Evolutionary conservation across 2,113 vertebrate species (phyloP).

Genomic region (Euleptes europaea): DNA sequence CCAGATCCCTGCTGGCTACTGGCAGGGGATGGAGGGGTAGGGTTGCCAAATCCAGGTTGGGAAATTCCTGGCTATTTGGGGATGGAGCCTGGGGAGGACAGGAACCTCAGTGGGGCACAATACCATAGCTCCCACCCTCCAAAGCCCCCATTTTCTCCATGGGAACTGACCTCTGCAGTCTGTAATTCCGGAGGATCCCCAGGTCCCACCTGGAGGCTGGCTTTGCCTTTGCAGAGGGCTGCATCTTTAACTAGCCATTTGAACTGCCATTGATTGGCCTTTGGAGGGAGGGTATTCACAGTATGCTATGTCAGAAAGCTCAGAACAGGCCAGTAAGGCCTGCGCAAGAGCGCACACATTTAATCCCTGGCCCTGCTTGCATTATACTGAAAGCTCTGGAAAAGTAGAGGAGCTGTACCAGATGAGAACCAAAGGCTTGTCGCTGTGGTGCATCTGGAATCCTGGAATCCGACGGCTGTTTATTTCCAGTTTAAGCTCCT

Average conservation of each 20-base stretch:
- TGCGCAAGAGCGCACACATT: constrained; percentile 50
- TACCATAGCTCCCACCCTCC: too few species aligned
- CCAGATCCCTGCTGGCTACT: too few species aligned
- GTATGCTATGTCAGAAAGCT: constrained; percentile 66
- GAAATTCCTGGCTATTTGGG: too few species aligned
- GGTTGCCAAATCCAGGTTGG: too few species aligned
- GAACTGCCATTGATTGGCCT: constrained; percentile 53
- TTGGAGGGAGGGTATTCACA: constrained; percentile 42
- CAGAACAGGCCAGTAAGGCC: constrained; percentile 51
- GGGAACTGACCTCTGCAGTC: too few species aligned
- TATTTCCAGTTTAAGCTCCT: constrained; percentile 23
- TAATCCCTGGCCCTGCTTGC: constrained; percentile 53
- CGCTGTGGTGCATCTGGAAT: constrained; percentile 44
- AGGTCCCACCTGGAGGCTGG: constrained; percentile 1
- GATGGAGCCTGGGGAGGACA: too few species aligned
- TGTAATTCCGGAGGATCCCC: too few species aligned
- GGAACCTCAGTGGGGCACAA: too few species aligned
- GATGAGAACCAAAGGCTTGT: constrained; percentile 52
- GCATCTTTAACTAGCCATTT: constrained; percentile 62
- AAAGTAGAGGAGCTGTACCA: constrained; percentile 44
- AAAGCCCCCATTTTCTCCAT: too few species aligned
- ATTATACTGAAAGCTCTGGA: constrained; percentile 51
- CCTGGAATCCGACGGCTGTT: neutral
- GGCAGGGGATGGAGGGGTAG: too few species aligned
- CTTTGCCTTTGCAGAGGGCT: constrained; percentile 62